Evolutionary conservation across 2,113 vertebrate genomes (phyloP), one percentile per base, ranked within the genome.

Genomic region (Campylorhamphus procurvoides): DNA sequence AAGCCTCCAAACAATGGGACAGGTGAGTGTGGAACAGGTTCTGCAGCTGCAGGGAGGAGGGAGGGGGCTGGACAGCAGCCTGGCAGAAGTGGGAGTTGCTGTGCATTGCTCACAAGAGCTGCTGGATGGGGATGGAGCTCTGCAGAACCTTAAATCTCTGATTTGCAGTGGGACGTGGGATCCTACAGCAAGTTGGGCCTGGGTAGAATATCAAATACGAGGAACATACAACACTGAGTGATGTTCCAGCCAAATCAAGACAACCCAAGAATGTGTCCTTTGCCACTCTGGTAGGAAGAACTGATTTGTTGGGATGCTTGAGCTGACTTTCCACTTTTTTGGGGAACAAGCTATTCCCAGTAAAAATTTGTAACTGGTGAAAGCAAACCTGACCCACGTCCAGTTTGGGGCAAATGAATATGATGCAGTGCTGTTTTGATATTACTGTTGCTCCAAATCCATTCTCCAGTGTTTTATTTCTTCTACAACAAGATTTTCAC

Each of bases 1-100:
- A 98, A 98, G 94, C 18, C 97, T 58, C 66, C 95, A 4, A 93
- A 18, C 0, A 99, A 99, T 92, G 97, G 93, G 42, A 63, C 98
- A 98, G 98, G 99, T 99, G 81, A 96, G 96, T 40, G 20, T 5
- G 58, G 77, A 29, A 5, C 33, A 1, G 1, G 6, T 29, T 12
- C 53, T 67, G 86, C n/a, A 49, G 72, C 62, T 28, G 58, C 39
- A 19, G 90, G 83, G 72, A 28, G 46, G 18, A 1, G 0, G 4
- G 50, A 1, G 7, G n/a, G 83, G 31, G 37, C 33, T 81, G 90
- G 63, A 42, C 50, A 13, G 33, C 20, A 23, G 77, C 44, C 60
- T 56, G 49, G 33, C 40, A 4, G 12, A 19, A 25, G 59, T 2
- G 37, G 66, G 52, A 27, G 13, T 49, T 0, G 3, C 44, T 29